Percentiles rank a stretch among this genome's conserved stretches.
phyloP scores from a whole-genome alignment of 2,113 vertebrate species.

The Apteryx owenii region DNA sequence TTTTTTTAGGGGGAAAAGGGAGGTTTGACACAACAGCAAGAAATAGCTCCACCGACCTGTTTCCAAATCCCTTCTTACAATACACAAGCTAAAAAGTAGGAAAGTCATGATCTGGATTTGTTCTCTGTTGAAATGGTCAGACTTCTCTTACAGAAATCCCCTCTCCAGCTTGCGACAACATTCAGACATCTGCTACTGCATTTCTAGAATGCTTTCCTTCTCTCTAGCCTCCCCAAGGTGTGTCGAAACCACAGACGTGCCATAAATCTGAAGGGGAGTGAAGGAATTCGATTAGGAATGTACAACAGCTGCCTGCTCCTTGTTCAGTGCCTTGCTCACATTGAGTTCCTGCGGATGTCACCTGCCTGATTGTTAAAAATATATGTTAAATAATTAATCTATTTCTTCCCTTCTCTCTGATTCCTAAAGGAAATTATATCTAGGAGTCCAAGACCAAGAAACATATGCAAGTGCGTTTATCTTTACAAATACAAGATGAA shows the following conservation, averaged over 20 bases:
- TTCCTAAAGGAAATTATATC: neutral
- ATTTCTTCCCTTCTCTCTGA: neutral
- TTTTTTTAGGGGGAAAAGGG: neutral
- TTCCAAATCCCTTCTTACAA: neutral
- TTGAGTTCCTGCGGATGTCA: neutral
- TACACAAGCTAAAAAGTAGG: neutral
- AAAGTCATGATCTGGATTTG: neutral
- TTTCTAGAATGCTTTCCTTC: neutral
- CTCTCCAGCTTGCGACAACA: fast-evolving
- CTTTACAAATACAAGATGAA: neutral
- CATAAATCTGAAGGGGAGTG: neutral
- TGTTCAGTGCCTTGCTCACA: neutral
- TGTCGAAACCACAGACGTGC: neutral
- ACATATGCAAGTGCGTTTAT: neutral
- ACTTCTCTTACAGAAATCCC: neutral
- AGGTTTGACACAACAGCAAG: neutral
- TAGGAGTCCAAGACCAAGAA: neutral
- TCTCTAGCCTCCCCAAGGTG: neutral
- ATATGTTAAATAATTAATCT: neutral
- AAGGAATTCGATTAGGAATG: neutral
- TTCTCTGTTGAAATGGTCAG: neutral
- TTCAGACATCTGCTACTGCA: neutral
- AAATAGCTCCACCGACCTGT: neutral
- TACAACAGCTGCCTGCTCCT: neutral
- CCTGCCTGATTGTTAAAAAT: neutral